Base-by-base conservation (phyloP, 2,888 invertebrate species). In the Parnassius mnemosyne region DNA sequence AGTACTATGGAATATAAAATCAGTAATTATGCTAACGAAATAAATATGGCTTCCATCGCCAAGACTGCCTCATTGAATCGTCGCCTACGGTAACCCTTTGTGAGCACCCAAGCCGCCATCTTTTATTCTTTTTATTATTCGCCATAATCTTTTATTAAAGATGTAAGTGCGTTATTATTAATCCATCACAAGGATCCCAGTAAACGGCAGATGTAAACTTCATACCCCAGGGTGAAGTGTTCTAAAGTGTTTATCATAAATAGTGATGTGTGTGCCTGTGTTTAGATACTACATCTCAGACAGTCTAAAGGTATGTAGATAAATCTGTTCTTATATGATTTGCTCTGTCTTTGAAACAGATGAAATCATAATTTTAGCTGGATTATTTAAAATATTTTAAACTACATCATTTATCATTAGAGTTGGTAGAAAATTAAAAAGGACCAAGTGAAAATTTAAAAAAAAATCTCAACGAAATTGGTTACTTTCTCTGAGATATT, bases 61-160 rank as follows among this genome's bases (percentile, higher is more conserved):
- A 51, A 60, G 56, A 46, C 42, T 44, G 52, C 56, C 60, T 60
- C 60, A 58, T 60, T 61, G 63, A 61, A 55, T 55, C 52, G 52
- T 55, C 51, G 53, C 60, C 61, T 60, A 57, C 60, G 52, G 53
- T 54, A 55, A 53, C 61, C 53, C 57, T 62, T 62, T 62, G 53
- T 67, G 63, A 67, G 84, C 88, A 88, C 88, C 88, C 85, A 84
- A 65, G 65, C 81, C 75, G 86, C 88, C 89, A 89, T 88, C 75
- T 88, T 87, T n/a, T n/a, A n/a, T n/a, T 80, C 62, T 72, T 75
- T 75, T 79, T 73, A 76, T 81, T 79, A 79, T 82, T 77, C 81
- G 82, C 83, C 82, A 82, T 84, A 71, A 34, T 84, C 82, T 84
- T 83, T 80, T 82, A 80, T 80, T 75, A 82, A 82, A 81, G 80